Evolutionary conservation across 1,140 invertebrate genomes (phyloP).

Genomic region (Zaprionus davidi): DNA sequence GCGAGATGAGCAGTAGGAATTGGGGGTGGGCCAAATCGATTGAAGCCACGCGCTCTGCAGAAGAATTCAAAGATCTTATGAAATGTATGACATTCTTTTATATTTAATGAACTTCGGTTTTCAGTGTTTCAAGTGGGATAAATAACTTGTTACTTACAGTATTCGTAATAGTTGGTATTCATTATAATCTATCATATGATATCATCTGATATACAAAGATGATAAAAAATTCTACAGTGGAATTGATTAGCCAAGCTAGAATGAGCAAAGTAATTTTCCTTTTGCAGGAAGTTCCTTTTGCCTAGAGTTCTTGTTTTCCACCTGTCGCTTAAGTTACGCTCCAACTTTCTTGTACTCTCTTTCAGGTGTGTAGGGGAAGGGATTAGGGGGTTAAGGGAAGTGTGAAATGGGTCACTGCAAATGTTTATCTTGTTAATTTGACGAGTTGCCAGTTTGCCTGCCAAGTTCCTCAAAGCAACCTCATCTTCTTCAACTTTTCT

Average conservation of each 20-base stretch:
- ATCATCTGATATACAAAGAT: too few relatives aligned
- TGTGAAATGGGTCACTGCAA: background rate
- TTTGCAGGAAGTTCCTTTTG: background rate
- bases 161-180: too few relatives aligned
- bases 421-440: conserved; percentile 19
- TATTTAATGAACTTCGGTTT: background rate
- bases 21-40: background rate
- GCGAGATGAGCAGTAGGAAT: background rate
- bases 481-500: background rate
- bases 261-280: background rate
- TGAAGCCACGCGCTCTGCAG: background rate
- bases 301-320: background rate
- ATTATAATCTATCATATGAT: too few relatives aligned
- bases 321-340: background rate
- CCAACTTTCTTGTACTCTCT: background rate
- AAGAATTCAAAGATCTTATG: background rate
- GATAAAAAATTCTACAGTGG: background rate
- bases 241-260: background rate
- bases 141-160: too few relatives aligned
- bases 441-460: conserved; percentile 7
- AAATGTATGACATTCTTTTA: background rate
- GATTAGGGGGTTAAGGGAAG: background rate
- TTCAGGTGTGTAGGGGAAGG: background rate
- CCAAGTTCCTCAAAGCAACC: background rate
- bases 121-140: too few relatives aligned